A percentile compares a stretch with the other conserved stretches of the same genome.
These are phyloP conservation scores for Gonocerus acuteangulatus DNA, from an alignment of 2,888 invertebrate species.

Conservation along the genomic window DNA sequence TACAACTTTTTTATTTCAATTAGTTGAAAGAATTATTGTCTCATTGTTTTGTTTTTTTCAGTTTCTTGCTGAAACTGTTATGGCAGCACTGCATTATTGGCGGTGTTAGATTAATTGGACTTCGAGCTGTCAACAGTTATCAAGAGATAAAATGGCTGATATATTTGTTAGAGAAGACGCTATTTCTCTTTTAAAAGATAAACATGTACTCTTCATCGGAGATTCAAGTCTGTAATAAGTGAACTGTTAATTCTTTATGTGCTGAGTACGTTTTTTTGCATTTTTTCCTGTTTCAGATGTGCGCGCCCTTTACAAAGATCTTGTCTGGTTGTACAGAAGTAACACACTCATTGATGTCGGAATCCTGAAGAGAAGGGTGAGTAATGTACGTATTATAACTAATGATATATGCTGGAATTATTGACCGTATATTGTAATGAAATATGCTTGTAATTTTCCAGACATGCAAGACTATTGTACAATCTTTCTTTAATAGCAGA, in stretches of 20 bases:
- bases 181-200: constrained; percentile 23
- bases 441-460: too few relatives aligned
- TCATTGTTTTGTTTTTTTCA: too few relatives aligned
- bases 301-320: constrained; percentile 37
- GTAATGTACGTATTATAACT: constrained; percentile 14
- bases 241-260: neutral
- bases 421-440: too few relatives aligned
- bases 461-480: too few relatives aligned
- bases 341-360: constrained; percentile 17
- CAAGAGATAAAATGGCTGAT: constrained; percentile 31
- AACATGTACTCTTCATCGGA: constrained; percentile 31
- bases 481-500: too few relatives aligned
- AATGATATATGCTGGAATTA: too few relatives aligned
- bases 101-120: too few relatives aligned
- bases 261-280: neutral
- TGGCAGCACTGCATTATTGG: too few relatives aligned
- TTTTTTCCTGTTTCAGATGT: constrained; percentile 32
- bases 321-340: constrained; percentile 28
- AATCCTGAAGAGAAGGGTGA: constrained; percentile 16
- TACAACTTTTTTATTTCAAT: too few relatives aligned
- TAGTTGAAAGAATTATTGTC: too few relatives aligned
- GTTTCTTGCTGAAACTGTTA: too few relatives aligned
- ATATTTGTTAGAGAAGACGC: constrained; percentile 31
- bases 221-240: constrained; percentile 34
- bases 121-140: too few relatives aligned